Evolutionary conservation across 2,797 vertebrate genomes (phyloP), one percentile per base, ranked within the genome.

Genomic region (Ceryle rudis): DNA sequence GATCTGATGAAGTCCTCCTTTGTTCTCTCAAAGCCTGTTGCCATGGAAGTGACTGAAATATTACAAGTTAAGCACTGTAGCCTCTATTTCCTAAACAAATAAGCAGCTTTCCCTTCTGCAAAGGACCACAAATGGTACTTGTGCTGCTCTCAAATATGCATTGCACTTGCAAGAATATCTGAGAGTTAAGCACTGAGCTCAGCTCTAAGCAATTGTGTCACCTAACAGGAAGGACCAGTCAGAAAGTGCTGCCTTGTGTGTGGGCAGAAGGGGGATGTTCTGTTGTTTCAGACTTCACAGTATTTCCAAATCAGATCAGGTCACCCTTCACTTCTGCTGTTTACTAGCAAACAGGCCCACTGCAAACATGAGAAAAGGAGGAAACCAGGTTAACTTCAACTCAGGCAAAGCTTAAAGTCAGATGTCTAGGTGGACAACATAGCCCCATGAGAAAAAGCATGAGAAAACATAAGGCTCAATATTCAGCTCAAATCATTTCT

Each of bases 41-140:
- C 96, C 88, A 97, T 97, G 96, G 97, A 93, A 96, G 93, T 97
- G 84, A 93, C 57, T 94, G 87, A 95, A 95, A 94, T 93, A 86
- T 28, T 54, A 35, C 54, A 89, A 91, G 80, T 93, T 96, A 92
- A 96, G 58, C 39, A 88, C 33, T 81, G 70, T 52, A 75, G 81
- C 79, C 82, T 91, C 91, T 94, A 81, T 97, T 97, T 95, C 93
- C 93, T 69, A 91, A 97, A 97, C 71, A 97, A 96, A 94, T 94
- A 97, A 97, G 64, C 75, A 75, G 77, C 37, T 95, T 97, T 96
- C 62, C 44, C 61, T 52, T 91, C 78, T 72, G 79, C 52, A 61
- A 95, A 92, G 70, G 89, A 93, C 78, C 62, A 37, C 69, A 92
- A 95, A 61, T 18, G 14, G 80, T 39, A 71, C 58, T 90, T 81